Base-by-base conservation (phyloP, 2,113 vertebrate species). In the Chlorodrepanis virens region DNA sequence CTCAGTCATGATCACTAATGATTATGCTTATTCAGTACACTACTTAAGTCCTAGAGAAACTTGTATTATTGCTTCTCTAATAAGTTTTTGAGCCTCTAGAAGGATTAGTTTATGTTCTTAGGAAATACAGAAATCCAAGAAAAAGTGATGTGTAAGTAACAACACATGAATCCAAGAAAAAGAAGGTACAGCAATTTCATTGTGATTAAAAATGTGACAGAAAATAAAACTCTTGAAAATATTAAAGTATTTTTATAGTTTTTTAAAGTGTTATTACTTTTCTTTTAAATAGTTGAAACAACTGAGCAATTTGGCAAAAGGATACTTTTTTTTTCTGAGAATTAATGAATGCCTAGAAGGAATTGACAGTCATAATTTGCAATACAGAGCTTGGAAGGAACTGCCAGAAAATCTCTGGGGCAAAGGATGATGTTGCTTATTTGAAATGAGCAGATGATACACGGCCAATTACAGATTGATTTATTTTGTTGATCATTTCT, bases 1-100 rank as follows among this genome's bases (percentile, higher is more conserved):
- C 96, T 83, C 96, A 92, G 96, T 97, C 89, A 92, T 89, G 93
- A 97, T 86, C 91, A 77, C 28, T 85, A 68, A 91, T 87, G 52
- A 94, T 94, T 94, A 93, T 95, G 83, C 83, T 96, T 84, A 78
- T 94, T 90, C 80, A 94, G 85, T 94, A 96, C 49, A 61, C 85
- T 93, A 40, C 84, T 95, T 78, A 92, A 76, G 72, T 52, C 88
- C 87, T 85, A 70, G 78, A 96, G 84, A 56, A 97, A 87, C 79
- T 89, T 97, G 64, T 96, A 82, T 94, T 96, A 90, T 93, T 94
- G 85, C 57, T 82, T 81, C 44, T 95, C 7, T 77, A 70, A 50
- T 63, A 77, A 53, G 33, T 93, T 95, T 95, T 60, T 94, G 91
- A 97, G 93, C 96, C 84, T 96, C 68, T 95, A 42, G 75, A 96